A percentile compares a stretch with the other conserved stretches of the same genome.
Evolutionary conservation across 2,797 vertebrate species (phyloP).

Genomic region (Arctocebus calabarensis): DNA sequence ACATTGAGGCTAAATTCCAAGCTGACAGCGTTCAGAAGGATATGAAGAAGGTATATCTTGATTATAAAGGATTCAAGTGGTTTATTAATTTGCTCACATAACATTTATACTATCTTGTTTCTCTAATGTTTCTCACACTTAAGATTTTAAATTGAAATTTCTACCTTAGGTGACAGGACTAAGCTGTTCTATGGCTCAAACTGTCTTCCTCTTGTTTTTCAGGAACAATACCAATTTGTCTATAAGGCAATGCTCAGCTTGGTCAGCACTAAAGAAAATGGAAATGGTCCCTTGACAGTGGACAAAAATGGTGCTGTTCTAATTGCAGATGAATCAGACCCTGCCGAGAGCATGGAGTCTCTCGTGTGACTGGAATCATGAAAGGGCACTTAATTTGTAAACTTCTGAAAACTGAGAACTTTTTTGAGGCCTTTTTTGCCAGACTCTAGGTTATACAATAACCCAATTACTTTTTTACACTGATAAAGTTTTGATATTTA

Average conservation of each 20-base stretch:
- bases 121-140: neutral
- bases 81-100: neutral
- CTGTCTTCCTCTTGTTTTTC: slow-evolving; percentile 73
- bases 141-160: neutral
- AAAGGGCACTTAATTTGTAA: slow-evolving; percentile 94
- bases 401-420: slow-evolving; percentile 95
- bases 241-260: slow-evolving; percentile 97
- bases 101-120: neutral
- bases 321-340: slow-evolving; percentile 94
- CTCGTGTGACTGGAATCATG: slow-evolving; percentile 91
- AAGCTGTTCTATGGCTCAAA: neutral
- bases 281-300: slow-evolving; percentile 90
- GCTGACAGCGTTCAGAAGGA: neutral
- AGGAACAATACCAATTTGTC: slow-evolving; percentile 98
- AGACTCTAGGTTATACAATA: slow-evolving; percentile 99
- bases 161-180: neutral
- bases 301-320: slow-evolving; percentile 94
- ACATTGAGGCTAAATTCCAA: neutral
- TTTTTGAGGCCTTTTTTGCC: slow-evolving; percentile 99
- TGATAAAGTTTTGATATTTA: slow-evolving; percentile 99
- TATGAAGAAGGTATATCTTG: neutral
- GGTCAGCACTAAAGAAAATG: slow-evolving; percentile 94
- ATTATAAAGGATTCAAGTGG: neutral
- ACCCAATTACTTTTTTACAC: slow-evolving; percentile 99
- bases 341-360: slow-evolving; percentile 96